These are phyloP conservation scores for Butastur rufipennis DNA, from an alignment of 2,113 vertebrate species.

Conservation along the genomic window DNA sequence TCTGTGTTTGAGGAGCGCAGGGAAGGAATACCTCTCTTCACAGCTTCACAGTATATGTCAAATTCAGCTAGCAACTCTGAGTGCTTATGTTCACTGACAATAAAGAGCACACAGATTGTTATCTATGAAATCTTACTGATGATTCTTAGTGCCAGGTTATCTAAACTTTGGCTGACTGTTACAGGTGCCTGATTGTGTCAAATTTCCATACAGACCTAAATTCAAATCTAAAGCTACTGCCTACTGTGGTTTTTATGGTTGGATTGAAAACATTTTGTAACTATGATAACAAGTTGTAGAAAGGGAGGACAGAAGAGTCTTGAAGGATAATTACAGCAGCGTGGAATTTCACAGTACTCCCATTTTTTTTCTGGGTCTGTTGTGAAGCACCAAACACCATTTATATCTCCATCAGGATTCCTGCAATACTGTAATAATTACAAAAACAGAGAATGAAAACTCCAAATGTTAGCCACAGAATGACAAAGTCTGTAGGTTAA, in stretches of 20 bases:
- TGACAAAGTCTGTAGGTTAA: background rate
- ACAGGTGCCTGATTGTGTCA: background rate
- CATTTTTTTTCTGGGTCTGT: constrained; percentile 79
- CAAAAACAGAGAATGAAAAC: constrained; percentile 13
- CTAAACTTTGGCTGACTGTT: background rate
- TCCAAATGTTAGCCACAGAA: background rate
- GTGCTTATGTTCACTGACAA: background rate
- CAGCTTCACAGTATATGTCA: background rate
- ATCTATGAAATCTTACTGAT: background rate
- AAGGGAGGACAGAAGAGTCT: background rate
- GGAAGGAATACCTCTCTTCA: background rate
- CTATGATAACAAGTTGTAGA: background rate
- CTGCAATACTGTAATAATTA: constrained; percentile 82
- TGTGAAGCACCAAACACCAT: constrained; percentile 93
- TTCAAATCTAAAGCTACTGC: background rate
- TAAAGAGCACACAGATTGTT: background rate
- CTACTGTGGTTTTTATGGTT: background rate
- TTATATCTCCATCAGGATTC: constrained; percentile 86
- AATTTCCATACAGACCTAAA: background rate
- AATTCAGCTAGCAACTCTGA: background rate
- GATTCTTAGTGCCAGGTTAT: background rate
- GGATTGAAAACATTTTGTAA: background rate
- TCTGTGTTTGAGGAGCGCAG: background rate
- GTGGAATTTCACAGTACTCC: constrained; percentile 87
- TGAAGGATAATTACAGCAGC: constrained; percentile 77